phyloP scores from a whole-genome alignment of 1,140 invertebrate genomes.

The Temnothorax nylanderi region DNA sequence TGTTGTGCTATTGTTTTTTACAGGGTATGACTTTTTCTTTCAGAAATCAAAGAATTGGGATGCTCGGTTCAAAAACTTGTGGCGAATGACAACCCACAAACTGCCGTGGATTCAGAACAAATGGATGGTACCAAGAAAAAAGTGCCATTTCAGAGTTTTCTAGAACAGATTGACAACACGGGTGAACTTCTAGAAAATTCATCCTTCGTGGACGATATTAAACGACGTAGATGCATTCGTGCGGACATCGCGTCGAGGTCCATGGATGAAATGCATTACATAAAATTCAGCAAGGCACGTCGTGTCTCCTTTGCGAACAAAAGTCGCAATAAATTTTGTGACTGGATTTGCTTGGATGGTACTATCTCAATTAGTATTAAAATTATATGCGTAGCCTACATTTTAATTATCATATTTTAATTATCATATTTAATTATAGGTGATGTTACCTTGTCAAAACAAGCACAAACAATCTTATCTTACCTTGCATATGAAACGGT shows the following conservation, averaged over 20 bases:
- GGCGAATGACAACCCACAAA: constrained; percentile 68
- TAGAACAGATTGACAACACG: constrained; percentile 81
- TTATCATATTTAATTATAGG: constrained; percentile 74
- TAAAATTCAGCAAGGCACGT: constrained; percentile 85
- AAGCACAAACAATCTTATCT: constrained; percentile 86
- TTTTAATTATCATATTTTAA: not conserved
- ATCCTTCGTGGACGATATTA: constrained; percentile 78
- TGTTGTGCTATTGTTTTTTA: not conserved
- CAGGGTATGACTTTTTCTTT: constrained; percentile 8
- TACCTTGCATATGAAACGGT: constrained; percentile 90
- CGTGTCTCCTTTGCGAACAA: constrained; percentile 85
- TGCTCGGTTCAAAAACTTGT: constrained; percentile 75
- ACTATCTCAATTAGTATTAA: constrained; percentile 32
- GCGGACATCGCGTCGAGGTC: constrained; percentile 82
- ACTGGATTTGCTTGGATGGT: constrained; percentile 85
- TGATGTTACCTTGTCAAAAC: constrained; percentile 85
- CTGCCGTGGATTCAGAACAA: constrained; percentile 60
- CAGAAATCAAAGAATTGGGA: constrained; percentile 82
- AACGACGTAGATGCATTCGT: constrained; percentile 80
- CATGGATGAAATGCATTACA: constrained; percentile 82
- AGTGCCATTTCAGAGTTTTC: constrained; percentile 74
- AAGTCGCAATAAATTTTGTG: constrained; percentile 86
- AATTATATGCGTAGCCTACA: not conserved
- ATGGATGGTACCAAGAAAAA: constrained; percentile 66
- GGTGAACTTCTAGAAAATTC: constrained; percentile 80